A percentile compares a stretch with the other conserved stretches of the same genome.
phyloP scores from a whole-genome alignment of 1,140 invertebrate species.

The Lasioglossum albipes region DNA sequence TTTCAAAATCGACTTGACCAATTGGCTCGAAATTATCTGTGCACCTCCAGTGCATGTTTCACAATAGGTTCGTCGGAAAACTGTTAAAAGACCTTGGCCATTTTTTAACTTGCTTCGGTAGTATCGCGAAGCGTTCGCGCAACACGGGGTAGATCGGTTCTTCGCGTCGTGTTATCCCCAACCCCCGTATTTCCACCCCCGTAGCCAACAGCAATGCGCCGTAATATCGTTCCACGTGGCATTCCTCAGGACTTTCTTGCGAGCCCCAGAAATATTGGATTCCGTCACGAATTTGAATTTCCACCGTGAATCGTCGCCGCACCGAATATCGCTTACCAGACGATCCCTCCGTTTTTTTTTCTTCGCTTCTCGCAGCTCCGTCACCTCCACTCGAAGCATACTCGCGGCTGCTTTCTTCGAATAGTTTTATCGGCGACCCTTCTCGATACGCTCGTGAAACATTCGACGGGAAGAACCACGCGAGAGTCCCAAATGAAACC shows the following conservation, averaged over 20 bases:
- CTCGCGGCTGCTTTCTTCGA: too few species aligned
- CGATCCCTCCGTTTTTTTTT: neutral
- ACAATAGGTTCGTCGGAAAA: too few species aligned
- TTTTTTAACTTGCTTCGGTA: slow-evolving; percentile 16
- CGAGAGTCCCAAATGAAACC: too few species aligned
- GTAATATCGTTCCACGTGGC: slow-evolving; percentile 52
- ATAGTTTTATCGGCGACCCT: slow-evolving; percentile 8
- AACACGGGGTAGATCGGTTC: neutral
- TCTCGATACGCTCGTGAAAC: neutral
- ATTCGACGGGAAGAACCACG: neutral
- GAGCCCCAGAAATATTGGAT: slow-evolving; percentile 54
- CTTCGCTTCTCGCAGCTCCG: neutral
- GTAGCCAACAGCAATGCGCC: slow-evolving; percentile 23
- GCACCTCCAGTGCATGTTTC: too few species aligned
- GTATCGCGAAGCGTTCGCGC: neutral
- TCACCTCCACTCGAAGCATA: too few species aligned
- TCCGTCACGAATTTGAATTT: slow-evolving; percentile 57
- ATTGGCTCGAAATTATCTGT: too few species aligned
- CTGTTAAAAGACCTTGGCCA: too few species aligned
- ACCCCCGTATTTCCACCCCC: neutral
- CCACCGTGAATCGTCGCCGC: slow-evolving; percentile 13
- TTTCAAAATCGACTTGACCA: too few species aligned
- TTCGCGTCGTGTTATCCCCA: too few species aligned
- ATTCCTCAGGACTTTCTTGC: slow-evolving; percentile 42
- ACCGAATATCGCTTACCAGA: slow-evolving; percentile 13